These are phyloP conservation scores for Esperia sulphurella DNA, from an alignment of 2,888 invertebrate species.

Conservation along the genomic window DNA sequence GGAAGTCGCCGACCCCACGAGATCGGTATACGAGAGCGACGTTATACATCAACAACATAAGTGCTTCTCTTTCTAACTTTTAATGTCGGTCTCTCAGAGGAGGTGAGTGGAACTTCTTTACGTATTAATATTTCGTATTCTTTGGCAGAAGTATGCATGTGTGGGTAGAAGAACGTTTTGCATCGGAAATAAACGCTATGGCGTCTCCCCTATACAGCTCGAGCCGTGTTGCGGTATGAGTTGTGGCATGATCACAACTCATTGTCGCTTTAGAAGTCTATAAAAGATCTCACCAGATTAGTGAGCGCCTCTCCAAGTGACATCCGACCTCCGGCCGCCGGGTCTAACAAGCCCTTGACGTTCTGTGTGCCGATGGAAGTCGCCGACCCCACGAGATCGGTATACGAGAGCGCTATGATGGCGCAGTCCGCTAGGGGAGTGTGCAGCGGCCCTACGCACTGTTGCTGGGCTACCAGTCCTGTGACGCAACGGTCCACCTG, in stretches of 20 bases:
- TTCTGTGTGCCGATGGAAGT: slow-evolving; percentile 98
- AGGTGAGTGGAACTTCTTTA: too few species aligned
- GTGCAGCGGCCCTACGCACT: slow-evolving; percentile 98
- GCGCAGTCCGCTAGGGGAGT: slow-evolving; percentile 97
- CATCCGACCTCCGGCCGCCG: slow-evolving; percentile 94
- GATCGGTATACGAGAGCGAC: slow-evolving; percentile 91
- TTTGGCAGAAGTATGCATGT: too few species aligned
- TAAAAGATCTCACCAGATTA: slow-evolving; percentile 85
- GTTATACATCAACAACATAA: too few species aligned
- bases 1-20: slow-evolving; percentile 93
- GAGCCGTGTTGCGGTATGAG: too few species aligned
- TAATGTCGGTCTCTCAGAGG: too few species aligned
- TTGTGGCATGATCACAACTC: too few species aligned
- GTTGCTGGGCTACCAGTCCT: slow-evolving; percentile 97
- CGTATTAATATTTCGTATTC: too few species aligned
- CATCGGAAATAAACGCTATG: too few species aligned
- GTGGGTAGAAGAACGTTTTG: too few species aligned
- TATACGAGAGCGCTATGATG: slow-evolving; percentile 92
- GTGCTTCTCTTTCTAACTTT: too few species aligned
- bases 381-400: slow-evolving; percentile 91
- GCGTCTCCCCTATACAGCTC: too few species aligned
- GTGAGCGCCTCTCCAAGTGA: slow-evolving; percentile 96
- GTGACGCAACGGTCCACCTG: slow-evolving; percentile 94
- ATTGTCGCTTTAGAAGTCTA: too few species aligned
- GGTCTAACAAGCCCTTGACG: slow-evolving; percentile 91